Conservation (phyloP, 2,888 invertebrate genomes). For the Brenthis hecate region DNA sequence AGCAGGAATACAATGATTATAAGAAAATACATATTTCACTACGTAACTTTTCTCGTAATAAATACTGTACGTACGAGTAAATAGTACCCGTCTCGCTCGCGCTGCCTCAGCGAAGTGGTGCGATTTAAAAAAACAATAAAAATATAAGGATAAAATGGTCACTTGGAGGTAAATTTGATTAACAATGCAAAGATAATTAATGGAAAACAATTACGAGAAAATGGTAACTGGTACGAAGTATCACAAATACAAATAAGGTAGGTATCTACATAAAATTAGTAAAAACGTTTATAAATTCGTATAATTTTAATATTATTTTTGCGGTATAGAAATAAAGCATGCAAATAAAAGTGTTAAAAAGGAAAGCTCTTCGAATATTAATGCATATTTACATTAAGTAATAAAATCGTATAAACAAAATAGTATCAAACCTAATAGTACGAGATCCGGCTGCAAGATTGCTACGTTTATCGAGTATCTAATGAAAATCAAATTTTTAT, state of each 20-base stretch:
- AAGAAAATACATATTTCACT: neutral
- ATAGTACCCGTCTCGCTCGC: conserved; percentile 32
- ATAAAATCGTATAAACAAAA: too few relatives aligned
- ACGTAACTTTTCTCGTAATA: conserved; percentile 23
- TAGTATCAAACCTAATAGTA: too few relatives aligned
- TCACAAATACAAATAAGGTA: neutral
- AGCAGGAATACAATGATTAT: conserved; percentile 2
- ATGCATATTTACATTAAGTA: too few relatives aligned
- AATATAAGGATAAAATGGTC: conserved; percentile 17
- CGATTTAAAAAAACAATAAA: conserved; percentile 26
- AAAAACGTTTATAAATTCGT: too few relatives aligned
- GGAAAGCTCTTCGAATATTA: too few relatives aligned
- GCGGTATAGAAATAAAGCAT: too few relatives aligned
- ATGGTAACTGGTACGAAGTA: conserved; percentile 19
- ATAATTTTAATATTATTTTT: too few relatives aligned
- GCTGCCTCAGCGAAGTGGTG: conserved; percentile 30
- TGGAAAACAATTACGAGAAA: conserved; percentile 6
- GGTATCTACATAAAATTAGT: neutral
- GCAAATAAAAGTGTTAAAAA: too few relatives aligned
- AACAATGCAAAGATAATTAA: conserved; percentile 10
- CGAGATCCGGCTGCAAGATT: too few relatives aligned
- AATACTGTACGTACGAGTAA: conserved; percentile 37
- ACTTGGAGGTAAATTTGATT: conserved; percentile 5
- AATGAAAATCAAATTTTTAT: too few relatives aligned
- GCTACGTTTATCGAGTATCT: too few relatives aligned